A percentile compares a stretch with the other conserved stretches of the same genome.
phyloP scores from a whole-genome alignment of 2,888 invertebrate genomes.

The Papilio elwesi region DNA sequence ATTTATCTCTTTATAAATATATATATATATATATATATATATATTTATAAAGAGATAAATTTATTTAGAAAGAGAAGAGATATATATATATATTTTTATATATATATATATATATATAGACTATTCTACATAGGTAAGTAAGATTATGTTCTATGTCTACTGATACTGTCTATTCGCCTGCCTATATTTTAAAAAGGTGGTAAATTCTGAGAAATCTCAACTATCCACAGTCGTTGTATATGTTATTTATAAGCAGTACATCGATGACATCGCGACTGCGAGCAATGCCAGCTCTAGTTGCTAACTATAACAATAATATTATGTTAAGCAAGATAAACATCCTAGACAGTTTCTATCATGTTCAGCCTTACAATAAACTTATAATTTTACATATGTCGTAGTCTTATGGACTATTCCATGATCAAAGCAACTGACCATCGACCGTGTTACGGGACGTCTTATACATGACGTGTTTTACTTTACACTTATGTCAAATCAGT shows the following conservation, averaged over 20 bases:
- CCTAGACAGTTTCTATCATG: conserved; percentile 21
- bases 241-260: conserved; percentile 23
- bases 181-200: not conserved
- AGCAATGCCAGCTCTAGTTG: conserved; percentile 18
- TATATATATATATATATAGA: no score
- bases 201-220: conserved; percentile 5
- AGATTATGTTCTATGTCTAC: no score
- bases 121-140: no score
- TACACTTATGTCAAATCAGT: no score
- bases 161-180: no score
- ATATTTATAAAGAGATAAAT: no score
- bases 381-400: conserved; percentile 12
- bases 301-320: conserved; percentile 34
- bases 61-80: no score
- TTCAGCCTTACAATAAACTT: conserved; percentile 3
- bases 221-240: conserved; percentile 1
- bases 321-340: conserved; percentile 33
- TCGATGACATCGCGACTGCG: conserved; percentile 1
- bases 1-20: no score
- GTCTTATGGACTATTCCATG: not conserved
- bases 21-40: no score
- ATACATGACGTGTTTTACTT: no score
- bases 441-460: no score
- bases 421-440: not conserved
- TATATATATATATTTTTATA: no score